Conservation (phyloP, 2,888 invertebrate species). For the Esperia sulphurella region DNA sequence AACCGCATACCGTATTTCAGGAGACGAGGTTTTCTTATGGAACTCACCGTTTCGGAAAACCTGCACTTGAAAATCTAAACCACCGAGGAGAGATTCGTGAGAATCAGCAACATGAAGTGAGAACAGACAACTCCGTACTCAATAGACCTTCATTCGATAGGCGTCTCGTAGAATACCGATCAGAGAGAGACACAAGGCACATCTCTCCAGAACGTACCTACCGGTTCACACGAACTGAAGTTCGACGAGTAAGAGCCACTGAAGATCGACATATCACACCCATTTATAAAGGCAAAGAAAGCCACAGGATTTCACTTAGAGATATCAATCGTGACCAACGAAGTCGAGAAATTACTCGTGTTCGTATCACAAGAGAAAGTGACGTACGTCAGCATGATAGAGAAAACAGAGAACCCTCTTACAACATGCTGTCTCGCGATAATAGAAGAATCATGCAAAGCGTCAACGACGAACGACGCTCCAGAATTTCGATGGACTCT, state of each 20-base stretch:
- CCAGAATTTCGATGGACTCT: slow-evolving; percentile 6
- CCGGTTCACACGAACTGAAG: background rate
- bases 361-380: slow-evolving; percentile 3
- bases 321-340: slow-evolving; percentile 5
- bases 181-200: background rate
- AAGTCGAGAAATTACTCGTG: slow-evolving; percentile 6
- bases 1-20: slow-evolving; percentile 26
- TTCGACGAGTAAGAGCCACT: background rate
- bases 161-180: background rate
- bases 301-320: slow-evolving; percentile 1
- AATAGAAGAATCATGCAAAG: background rate
- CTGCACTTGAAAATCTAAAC: slow-evolving; percentile 18
- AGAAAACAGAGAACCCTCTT: background rate
- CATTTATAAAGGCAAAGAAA: slow-evolving; percentile 1
- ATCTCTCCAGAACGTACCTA: background rate
- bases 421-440: background rate
- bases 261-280: slow-evolving; percentile 1
- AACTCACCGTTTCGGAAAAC: slow-evolving; percentile 21
- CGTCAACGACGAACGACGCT: background rate
- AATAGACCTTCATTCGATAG: background rate
- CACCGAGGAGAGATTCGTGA: slow-evolving; percentile 22
- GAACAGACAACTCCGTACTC: slow-evolving; percentile 4
- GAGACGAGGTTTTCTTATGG: slow-evolving; percentile 35
- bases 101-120: slow-evolving; percentile 28
- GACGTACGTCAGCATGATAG: slow-evolving; percentile 8